Base-by-base conservation (phyloP, 2,797 vertebrate species). In the Clarias laeviceps region DNA sequence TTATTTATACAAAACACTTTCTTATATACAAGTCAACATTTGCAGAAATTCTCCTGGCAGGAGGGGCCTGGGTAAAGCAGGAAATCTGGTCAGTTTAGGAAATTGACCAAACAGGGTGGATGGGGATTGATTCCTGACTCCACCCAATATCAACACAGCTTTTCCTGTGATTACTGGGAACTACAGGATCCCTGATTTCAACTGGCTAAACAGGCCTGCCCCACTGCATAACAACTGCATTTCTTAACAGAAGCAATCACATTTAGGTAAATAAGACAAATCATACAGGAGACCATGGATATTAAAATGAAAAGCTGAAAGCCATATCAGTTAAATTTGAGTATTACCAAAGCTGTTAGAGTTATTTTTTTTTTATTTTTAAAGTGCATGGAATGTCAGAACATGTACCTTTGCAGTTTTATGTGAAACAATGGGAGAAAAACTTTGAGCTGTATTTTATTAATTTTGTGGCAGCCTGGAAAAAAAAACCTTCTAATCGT, bases 1-100 rank as follows among this genome's bases (percentile, higher is more conserved):
- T 97, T 94, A 98, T 99, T 98, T 97, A 96, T 99, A 99, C 97
- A 98, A 99, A 99, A 98, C 96, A 96, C 96, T 97, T 94, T 95
- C 83, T 94, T 97, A 97, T 98, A 94, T 98, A 98, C 97, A 99
- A 95, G 92, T 95, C 93, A 92, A 96, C 94, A 93, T 94, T 95
- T 94, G 93, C 93, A 94, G 91, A 95, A 97, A 96, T 91, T 89
- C 95, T 88, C 91, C 89, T 91, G 93, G 94, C 91, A 93, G 92
- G 87, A 90, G 90, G 61, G 90, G 89, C 85, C 87, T 86, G 76
- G 92, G 87, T 91, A 89, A 90, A 91, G 90, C 92, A 85, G 88
- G 79, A 70, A 73, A 84, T 87, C 88, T 90, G 90, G 93, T 91
- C 91, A 88, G 92, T 92, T 91, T 89, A 86, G 66, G 91, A 69